Evolutionary conservation across 2,888 invertebrate species (phyloP).

Genomic region (Drosophila tripunctata): DNA sequence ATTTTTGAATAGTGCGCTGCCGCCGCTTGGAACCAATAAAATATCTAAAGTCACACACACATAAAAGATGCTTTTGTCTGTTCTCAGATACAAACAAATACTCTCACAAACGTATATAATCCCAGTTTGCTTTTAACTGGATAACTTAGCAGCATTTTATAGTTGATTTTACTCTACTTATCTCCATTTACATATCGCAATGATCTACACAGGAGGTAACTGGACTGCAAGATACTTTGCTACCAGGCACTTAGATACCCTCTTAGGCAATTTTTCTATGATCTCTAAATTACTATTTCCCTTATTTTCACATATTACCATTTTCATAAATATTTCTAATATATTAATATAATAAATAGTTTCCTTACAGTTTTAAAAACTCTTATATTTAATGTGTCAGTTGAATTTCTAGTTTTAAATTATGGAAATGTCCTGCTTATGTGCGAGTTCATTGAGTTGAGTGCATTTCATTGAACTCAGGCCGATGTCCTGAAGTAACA

Average conservation of each 20-base stretch:
- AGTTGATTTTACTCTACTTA: slow-evolving; percentile 53
- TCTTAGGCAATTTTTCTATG: too few species aligned
- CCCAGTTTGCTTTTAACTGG: slow-evolving; percentile 7
- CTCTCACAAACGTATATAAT: slow-evolving; percentile 13
- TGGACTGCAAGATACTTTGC: not conserved
- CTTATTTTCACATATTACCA: too few species aligned
- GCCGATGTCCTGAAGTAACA: not conserved
- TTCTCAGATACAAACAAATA: slow-evolving; percentile 3
- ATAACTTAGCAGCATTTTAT: slow-evolving; percentile 53
- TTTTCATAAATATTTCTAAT: too few species aligned
- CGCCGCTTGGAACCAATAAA: slow-evolving; percentile 50
- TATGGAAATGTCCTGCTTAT: not conserved
- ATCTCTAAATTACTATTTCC: not conserved
- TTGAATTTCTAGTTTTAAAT: too few species aligned
- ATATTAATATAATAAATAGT: too few species aligned
- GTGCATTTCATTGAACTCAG: not conserved
- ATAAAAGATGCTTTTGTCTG: slow-evolving; percentile 40
- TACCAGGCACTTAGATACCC: too few species aligned
- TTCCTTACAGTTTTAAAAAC: too few species aligned
- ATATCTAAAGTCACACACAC: slow-evolving; percentile 46
- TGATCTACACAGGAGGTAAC: slow-evolving; percentile 21
- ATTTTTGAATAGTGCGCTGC: slow-evolving; percentile 62
- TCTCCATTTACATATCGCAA: slow-evolving; percentile 48
- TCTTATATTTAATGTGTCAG: not conserved
- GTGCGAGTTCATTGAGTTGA: not conserved